Evolutionary conservation across 2,113 vertebrate species (phyloP).

Genomic region (Numida meleagris): DNA sequence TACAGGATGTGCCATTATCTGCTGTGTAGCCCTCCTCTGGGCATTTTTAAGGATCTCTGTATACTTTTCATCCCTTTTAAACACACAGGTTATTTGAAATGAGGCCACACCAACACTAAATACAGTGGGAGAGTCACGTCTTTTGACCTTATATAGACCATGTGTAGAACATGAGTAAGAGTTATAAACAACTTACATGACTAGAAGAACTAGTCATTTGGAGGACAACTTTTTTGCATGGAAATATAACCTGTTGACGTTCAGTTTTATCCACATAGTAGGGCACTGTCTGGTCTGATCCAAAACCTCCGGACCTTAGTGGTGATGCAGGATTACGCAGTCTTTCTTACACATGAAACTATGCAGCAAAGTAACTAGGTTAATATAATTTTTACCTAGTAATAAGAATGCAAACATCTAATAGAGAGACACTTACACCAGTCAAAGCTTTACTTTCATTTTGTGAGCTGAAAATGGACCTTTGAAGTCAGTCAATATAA

Average conservation of each 20-base stretch:
- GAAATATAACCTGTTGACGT: background rate
- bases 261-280: background rate
- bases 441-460: background rate
- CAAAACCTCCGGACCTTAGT: background rate
- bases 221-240: background rate
- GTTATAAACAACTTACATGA: background rate
- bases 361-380: background rate
- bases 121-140: background rate
- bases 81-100: background rate
- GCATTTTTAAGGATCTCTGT: background rate
- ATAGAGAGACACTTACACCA: background rate
- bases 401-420: background rate
- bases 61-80: background rate
- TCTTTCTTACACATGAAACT: background rate
- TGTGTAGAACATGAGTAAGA: background rate
- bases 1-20: background rate
- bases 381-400: slow-evolving; percentile 6
- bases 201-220: background rate
- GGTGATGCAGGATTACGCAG: background rate
- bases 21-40: background rate
- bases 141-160: background rate
- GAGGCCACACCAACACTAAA: background rate
- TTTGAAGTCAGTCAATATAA: background rate
- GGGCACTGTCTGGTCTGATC: background rate
- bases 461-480: background rate